These are phyloP conservation scores for Andrena bicolor DNA, from an alignment of 2,888 invertebrate species.

Conservation along the genomic window DNA sequence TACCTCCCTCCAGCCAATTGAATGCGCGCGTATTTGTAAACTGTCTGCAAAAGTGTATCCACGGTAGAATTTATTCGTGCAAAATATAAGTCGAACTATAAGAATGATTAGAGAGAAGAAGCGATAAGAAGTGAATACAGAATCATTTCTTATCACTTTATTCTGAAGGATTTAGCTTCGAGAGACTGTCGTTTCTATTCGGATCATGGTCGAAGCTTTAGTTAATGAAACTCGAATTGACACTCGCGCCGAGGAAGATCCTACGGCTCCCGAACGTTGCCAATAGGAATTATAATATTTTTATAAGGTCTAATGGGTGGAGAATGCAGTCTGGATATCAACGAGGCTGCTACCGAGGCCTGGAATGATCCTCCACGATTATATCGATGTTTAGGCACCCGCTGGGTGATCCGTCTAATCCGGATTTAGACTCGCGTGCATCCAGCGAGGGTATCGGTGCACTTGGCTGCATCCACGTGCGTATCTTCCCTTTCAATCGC, in stretches of 20 bases:
- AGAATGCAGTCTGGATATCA: constrained; percentile 57
- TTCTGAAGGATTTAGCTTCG: no score
- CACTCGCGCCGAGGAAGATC: neutral
- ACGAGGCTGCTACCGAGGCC: constrained; percentile 40
- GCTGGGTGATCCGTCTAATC: constrained; percentile 76
- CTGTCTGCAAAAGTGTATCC: neutral
- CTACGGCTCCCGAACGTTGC: neutral
- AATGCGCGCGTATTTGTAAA: constrained; percentile 2
- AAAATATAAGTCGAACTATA: neutral
- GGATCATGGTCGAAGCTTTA: neutral
- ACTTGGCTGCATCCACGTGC: constrained; percentile 62
- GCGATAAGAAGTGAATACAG: neutral
- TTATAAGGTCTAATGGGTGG: constrained; percentile 54
- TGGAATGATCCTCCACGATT: constrained; percentile 57
- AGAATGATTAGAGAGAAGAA: neutral
- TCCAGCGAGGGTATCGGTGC: constrained; percentile 37
- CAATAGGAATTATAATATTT: constrained; percentile 66
- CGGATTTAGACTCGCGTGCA: constrained; percentile 68
- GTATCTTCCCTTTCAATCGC: constrained; percentile 36
- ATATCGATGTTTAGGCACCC: constrained; percentile 77
- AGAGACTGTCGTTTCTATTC: neutral
- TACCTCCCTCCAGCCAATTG: constrained; percentile 20
- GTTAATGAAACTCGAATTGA: neutral
- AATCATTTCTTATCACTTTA: neutral
- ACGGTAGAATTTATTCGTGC: neutral